Evolutionary conservation across 2,113 vertebrate genomes (phyloP).

Genomic region (Talpa occidentalis): DNA sequence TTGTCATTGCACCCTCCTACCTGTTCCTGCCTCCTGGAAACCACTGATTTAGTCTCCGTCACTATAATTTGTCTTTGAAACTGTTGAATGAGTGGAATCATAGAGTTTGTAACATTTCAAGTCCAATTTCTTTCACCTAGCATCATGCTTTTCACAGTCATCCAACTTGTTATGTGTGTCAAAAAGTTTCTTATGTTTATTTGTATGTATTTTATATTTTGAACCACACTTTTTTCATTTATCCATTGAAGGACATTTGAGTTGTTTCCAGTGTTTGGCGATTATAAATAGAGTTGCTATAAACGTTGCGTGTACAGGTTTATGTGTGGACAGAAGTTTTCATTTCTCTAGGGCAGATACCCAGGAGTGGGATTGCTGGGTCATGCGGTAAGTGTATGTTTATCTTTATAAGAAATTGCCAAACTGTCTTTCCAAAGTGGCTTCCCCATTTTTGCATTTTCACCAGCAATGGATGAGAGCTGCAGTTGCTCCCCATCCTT

Average conservation of each 20-base stretch:
- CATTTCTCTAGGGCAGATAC: too few species aligned
- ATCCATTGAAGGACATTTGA: neutral
- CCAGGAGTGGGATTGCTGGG: neutral
- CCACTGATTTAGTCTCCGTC: rapidly evolving
- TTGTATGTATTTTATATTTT: neutral
- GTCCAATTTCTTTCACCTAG: neutral
- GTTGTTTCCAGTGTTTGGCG: neutral
- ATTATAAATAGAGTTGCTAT: neutral
- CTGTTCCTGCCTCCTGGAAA: neutral
- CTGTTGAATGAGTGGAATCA: neutral
- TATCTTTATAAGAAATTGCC: neutral
- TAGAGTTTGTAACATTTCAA: neutral
- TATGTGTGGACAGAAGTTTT: too few species aligned
- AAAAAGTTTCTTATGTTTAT: neutral
- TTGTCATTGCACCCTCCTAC: rapidly evolving
- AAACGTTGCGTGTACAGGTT: neutral
- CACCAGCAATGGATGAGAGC: neutral
- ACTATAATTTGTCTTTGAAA: neutral
- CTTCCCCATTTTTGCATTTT: neutral
- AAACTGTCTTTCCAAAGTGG: neutral
- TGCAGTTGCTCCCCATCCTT: neutral
- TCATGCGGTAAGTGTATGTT: conserved; percentile 11
- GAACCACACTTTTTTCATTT: neutral
- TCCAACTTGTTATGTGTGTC: neutral
- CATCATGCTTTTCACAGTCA: neutral